Conservation (phyloP, 2,797 vertebrate species). For the Malurus leucopterus region DNA sequence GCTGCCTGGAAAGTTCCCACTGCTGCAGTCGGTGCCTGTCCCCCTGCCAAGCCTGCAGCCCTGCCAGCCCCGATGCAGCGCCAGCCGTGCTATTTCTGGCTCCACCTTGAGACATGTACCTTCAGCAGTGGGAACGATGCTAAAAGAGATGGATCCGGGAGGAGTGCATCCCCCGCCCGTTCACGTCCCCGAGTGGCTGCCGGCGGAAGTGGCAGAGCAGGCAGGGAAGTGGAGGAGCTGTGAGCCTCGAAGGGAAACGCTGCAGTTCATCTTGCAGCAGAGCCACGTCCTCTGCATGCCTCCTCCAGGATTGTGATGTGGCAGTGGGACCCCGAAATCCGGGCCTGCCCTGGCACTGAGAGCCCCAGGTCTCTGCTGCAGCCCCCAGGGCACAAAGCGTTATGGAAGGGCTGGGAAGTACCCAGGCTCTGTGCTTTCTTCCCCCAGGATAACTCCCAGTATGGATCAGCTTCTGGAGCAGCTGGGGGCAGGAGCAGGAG, state of each 20-base stretch:
- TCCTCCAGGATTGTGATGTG: background rate
- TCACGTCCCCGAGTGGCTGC: background rate
- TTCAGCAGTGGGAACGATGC: slow-evolving; percentile 4
- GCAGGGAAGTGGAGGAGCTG: background rate
- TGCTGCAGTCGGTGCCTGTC: slow-evolving; percentile 45
- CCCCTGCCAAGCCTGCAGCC: slow-evolving; percentile 50
- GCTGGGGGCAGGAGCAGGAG: background rate
- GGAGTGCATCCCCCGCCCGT: background rate
- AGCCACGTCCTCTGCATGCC: background rate
- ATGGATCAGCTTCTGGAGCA: background rate
- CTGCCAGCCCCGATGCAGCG: slow-evolving; percentile 24
- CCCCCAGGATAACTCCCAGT: background rate
- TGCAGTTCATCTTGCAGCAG: background rate
- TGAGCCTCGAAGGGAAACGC: background rate
- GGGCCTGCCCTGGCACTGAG: background rate
- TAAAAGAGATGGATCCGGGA: background rate
- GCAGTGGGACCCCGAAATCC: background rate
- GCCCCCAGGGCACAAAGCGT: accelerated
- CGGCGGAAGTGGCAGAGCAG: accelerated
- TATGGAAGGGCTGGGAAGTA: background rate
- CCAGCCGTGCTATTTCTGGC: slow-evolving; percentile 51
- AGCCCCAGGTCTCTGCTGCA: background rate
- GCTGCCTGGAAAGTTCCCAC: slow-evolving; percentile 37
- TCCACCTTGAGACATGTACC: slow-evolving; percentile 54
- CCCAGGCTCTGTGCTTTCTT: background rate